These are phyloP conservation scores for Pygmarrhopalites habei DNA, from an alignment of 1,140 invertebrate genomes.

Conservation along the genomic window DNA sequence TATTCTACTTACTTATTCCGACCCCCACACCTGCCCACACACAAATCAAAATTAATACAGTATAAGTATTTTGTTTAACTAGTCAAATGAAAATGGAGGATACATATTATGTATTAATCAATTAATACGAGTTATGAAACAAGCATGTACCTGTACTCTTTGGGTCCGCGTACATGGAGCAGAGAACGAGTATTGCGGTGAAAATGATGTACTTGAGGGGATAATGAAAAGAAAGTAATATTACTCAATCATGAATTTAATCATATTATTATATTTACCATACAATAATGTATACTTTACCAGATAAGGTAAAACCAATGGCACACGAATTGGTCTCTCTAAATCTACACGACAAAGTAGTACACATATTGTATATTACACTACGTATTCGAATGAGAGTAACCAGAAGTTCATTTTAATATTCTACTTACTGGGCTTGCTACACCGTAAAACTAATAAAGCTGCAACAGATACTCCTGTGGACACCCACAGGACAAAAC, in stretches of 20 bases:
- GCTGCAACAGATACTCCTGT: slow-evolving; percentile 63
- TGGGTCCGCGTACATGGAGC: slow-evolving; percentile 47
- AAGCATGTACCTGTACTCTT: slow-evolving; percentile 42
- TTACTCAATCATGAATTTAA: too few species aligned
- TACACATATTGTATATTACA: too few species aligned
- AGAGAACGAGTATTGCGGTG: slow-evolving; percentile 50
- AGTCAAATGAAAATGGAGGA: background rate
- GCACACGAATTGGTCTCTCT: slow-evolving; percentile 71
- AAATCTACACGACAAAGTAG: too few species aligned
- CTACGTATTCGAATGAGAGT: too few species aligned
- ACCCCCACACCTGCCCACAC: too few species aligned
- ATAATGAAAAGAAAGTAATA: too few species aligned
- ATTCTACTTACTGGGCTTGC: too few species aligned
- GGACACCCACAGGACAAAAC: slow-evolving; percentile 70
- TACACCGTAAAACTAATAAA: slow-evolving; percentile 67
- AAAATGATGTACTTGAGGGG: slow-evolving; percentile 51
- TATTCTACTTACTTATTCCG: too few species aligned
- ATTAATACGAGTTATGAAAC: background rate
- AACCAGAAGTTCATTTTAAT: too few species aligned
- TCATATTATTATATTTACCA: too few species aligned
- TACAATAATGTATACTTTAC: too few species aligned
- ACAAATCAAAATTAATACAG: background rate
- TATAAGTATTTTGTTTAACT: background rate
- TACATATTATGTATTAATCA: background rate
- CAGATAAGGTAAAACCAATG: slow-evolving; percentile 51